Evolutionary conservation across 2,888 invertebrate genomes (phyloP).

Genomic region (Yponomeuta sedellus): DNA sequence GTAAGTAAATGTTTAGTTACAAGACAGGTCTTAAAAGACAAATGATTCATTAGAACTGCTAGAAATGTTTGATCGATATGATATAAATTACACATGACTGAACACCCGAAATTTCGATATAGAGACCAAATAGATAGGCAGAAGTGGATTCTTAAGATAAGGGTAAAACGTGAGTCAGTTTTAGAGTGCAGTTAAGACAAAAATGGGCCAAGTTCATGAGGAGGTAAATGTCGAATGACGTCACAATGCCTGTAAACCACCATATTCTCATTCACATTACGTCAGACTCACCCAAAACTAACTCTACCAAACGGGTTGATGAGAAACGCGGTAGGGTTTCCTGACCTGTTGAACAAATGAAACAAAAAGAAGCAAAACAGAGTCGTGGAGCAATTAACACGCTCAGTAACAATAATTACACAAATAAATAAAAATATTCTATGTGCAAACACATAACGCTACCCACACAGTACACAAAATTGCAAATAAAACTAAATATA

Average conservation of each 20-base stretch:
- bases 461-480: not conserved
- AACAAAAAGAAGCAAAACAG: conserved; percentile 69
- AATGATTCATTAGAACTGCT: not conserved
- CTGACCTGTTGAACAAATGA: conserved; percentile 83
- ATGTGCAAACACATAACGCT: conserved; percentile 16
- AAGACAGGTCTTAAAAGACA: not conserved
- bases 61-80: not conserved
- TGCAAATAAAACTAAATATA: not conserved
- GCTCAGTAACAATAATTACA: conserved; percentile 43
- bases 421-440: conserved; percentile 13
- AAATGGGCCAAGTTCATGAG: conserved; percentile 57
- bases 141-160: not conserved
- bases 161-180: conserved; percentile 25
- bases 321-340: conserved; percentile 80
- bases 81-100: not conserved
- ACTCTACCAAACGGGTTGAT: conserved; percentile 82
- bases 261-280: conserved; percentile 70
- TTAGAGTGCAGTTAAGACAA: conserved; percentile 72
- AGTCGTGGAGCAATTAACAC: conserved; percentile 52
- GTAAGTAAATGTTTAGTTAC: not conserved
- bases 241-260: conserved; percentile 73
- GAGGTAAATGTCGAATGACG: conserved; percentile 45
- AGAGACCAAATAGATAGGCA: not conserved
- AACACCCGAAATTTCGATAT: not conserved
- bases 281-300: conserved; percentile 84